Base-by-base conservation (phyloP, 2,113 vertebrate genomes). In the Delphinus delphis region DNA sequence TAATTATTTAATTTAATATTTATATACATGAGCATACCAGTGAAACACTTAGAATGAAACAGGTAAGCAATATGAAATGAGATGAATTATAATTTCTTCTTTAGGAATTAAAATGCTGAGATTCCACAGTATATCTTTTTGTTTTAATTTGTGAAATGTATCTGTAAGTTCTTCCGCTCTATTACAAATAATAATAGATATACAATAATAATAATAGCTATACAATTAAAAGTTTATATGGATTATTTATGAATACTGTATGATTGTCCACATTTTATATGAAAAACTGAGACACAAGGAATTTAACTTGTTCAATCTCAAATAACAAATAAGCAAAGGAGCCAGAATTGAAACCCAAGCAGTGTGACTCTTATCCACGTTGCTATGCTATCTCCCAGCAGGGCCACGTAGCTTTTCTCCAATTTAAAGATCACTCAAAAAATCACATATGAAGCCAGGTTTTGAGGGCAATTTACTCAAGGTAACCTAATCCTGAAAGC, bases 391-490 rank as follows among this genome's bases (percentile, higher is more conserved):
- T 74, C 28, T 93, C 44, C 14, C 23, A 91, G 44, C 33, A 67
- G 31, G 50, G 44, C 41, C 38, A 41, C 23, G 15, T 36, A 74
- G 8, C 25, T 94, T 79, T 87, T 80, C 44, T 80, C 25, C 55
- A 58, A 73, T 67, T 89, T 74, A 93, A 86, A 95, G 36, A 87
- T 90, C 36, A 82, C 62, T 97, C 10, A 80, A 58, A 88, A 79
- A 82, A 82, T 95, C 36, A 76, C 21, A n/a, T 41, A 60, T 47
- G 31, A 80, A 90, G 73, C 86, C 50, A 71, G 44, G 15, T 89
- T 96, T 94, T 97, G 58, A 68, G 65, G 96, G 65, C 73, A 84
- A 11, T 92, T 94, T 95, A 84, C 85, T 97, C 67, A 97, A 88
- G 76, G 68, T 95, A 97, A 93, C 65, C 50, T 58, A 68, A 47